Conservation (phyloP, 2,888 invertebrate genomes). For the Alitta virens region DNA sequence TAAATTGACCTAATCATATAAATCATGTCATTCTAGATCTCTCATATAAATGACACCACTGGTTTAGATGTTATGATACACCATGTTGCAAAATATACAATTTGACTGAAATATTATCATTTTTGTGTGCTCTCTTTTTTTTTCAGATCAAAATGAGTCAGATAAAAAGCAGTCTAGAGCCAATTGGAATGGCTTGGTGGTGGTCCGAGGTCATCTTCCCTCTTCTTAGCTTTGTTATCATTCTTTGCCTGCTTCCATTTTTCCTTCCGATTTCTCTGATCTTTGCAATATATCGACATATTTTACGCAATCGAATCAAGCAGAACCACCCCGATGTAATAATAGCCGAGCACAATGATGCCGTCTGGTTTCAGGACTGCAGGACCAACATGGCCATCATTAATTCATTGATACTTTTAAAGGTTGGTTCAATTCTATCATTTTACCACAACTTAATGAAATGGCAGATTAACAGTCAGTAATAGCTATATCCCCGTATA, state of each 20-base stretch:
- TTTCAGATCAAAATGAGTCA: no score
- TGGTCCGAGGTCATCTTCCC: no score
- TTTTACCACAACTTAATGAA: not conserved
- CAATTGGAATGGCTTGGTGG: no score
- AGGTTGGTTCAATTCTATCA: not conserved
- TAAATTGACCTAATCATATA: no score
- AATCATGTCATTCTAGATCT: no score
- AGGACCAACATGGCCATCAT: slow-evolving; percentile 25
- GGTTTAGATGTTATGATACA: no score
- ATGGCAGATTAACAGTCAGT: not conserved
- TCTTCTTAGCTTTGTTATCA: not conserved
- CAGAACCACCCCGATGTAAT: no score
- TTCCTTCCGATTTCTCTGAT: not conserved
- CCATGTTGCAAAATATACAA: no score
- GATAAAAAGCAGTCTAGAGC: no score
- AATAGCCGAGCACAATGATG: slow-evolving; percentile 14
- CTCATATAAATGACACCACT: no score
- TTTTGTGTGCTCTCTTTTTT: no score
- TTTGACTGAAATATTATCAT: no score
- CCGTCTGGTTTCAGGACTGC: slow-evolving; percentile 29
- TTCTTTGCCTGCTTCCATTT: not conserved
- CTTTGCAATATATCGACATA: not conserved
- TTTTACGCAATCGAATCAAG: not conserved
- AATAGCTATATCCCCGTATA: not conserved
- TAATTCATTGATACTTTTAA: slow-evolving; percentile 20